A percentile compares a stretch with the other conserved stretches of the same genome.
phyloP scores from a whole-genome alignment of 2,888 invertebrate genomes.

The Meta bourneti region DNA sequence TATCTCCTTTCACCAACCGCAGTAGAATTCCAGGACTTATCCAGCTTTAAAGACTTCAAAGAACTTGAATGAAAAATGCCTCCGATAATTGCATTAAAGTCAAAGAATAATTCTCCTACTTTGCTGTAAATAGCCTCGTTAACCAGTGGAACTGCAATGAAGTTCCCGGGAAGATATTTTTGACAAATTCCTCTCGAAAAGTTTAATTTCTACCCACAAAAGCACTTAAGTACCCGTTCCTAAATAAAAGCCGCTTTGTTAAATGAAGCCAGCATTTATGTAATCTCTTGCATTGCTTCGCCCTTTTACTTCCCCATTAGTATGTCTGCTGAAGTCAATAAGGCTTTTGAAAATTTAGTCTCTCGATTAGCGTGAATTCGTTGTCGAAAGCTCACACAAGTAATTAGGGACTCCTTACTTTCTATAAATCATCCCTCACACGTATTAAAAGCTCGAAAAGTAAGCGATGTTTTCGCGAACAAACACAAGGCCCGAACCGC shows the following conservation, averaged over 20 bases:
- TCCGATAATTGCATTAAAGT: slow-evolving; percentile 35
- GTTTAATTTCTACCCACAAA: slow-evolving; percentile 33
- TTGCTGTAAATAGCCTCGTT: slow-evolving; percentile 46
- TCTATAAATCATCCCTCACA: slow-evolving; percentile 36
- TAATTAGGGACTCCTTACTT: slow-evolving; percentile 44
- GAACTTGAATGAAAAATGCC: slow-evolving; percentile 42
- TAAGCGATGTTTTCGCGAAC: slow-evolving; percentile 31
- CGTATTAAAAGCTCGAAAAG: slow-evolving; percentile 45
- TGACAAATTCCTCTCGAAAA: slow-evolving; percentile 43
- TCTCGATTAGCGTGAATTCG: slow-evolving; percentile 13
- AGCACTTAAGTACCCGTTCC: slow-evolving; percentile 39
- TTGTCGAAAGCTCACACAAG: not conserved
- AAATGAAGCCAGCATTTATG: slow-evolving; percentile 53
- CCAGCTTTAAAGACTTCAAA: slow-evolving; percentile 18
- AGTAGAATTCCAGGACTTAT: not conserved
- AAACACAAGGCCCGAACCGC: slow-evolving; percentile 1
- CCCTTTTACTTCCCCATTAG: slow-evolving; percentile 34
- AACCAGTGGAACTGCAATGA: slow-evolving; percentile 34
- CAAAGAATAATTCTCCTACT: slow-evolving; percentile 27
- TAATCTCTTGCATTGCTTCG: slow-evolving; percentile 27
- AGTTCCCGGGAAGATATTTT: slow-evolving; percentile 31
- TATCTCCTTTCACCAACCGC: not conserved
- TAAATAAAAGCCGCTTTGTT: slow-evolving; percentile 48
- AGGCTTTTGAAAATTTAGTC: slow-evolving; percentile 16
- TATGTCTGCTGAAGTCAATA: slow-evolving; percentile 42